Evolutionary conservation across 2,113 vertebrate species (phyloP).

Genomic region (Tragelaphus scriptus): DNA sequence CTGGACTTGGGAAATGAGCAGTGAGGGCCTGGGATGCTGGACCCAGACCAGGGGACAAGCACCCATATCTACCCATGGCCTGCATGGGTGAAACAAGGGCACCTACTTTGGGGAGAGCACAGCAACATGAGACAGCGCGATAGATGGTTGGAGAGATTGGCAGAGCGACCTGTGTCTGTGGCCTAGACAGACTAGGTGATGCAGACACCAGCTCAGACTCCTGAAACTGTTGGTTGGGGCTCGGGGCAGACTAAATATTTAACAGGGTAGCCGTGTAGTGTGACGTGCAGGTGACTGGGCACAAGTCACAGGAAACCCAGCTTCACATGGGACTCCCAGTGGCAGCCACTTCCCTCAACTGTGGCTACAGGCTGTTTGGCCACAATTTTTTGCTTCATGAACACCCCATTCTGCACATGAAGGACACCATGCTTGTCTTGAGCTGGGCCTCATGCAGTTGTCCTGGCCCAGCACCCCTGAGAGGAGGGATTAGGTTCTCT

Average conservation of each 20-base stretch:
- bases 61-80: background rate
- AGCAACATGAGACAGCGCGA: rapidly evolving
- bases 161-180: background rate
- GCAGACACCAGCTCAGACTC: no score
- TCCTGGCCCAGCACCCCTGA: no score
- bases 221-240: background rate
- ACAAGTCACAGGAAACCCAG: background rate
- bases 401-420: background rate
- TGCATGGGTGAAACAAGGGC: background rate
- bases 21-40: background rate
- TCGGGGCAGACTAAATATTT: background rate
- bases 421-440: background rate
- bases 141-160: background rate
- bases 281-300: no score
- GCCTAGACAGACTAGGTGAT: background rate
- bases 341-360: background rate
- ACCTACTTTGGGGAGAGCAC: background rate
- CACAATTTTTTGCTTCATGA: background rate
- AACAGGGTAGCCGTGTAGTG: background rate
- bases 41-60: background rate
- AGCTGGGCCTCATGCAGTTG: background rate
- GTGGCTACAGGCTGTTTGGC: background rate
- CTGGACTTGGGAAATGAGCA: background rate
- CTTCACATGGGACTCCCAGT: background rate
- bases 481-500: background rate